These are phyloP conservation scores for Furnarius figulus DNA, from an alignment of 2,113 vertebrate species.

Conservation along the genomic window DNA sequence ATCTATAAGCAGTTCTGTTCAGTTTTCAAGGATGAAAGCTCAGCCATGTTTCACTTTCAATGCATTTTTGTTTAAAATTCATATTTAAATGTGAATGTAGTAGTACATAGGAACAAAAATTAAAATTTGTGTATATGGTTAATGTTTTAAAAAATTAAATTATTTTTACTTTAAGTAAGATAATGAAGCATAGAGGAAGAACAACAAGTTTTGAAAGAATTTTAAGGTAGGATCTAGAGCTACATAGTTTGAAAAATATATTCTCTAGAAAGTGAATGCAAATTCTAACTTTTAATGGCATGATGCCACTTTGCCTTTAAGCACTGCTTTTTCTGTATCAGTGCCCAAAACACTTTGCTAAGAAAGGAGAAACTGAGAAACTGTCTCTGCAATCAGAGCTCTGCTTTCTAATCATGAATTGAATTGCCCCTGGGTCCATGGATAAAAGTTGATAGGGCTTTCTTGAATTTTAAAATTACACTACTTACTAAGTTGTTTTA, in stretches of 20 bases:
- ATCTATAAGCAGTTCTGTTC: background rate
- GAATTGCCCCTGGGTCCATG: background rate
- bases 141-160: background rate
- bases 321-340: background rate
- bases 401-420: background rate
- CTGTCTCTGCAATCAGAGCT: background rate
- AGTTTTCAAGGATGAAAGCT: background rate
- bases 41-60: background rate
- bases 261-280: background rate
- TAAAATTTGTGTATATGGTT: background rate
- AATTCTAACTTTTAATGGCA: background rate
- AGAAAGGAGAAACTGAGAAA: background rate
- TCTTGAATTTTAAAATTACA: background rate
- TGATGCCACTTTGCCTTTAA: background rate
- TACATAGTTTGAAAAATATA: background rate
- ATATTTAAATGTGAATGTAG: background rate
- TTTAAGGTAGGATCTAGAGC: background rate
- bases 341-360: background rate
- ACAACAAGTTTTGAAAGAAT: background rate
- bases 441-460: background rate
- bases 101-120: background rate
- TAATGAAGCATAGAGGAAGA: background rate
- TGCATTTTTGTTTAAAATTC: background rate
- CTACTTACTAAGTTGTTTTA: background rate
- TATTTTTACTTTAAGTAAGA: background rate